phyloP scores from a whole-genome alignment of 1,140 invertebrate species.

The Latrodectus geometricus region DNA sequence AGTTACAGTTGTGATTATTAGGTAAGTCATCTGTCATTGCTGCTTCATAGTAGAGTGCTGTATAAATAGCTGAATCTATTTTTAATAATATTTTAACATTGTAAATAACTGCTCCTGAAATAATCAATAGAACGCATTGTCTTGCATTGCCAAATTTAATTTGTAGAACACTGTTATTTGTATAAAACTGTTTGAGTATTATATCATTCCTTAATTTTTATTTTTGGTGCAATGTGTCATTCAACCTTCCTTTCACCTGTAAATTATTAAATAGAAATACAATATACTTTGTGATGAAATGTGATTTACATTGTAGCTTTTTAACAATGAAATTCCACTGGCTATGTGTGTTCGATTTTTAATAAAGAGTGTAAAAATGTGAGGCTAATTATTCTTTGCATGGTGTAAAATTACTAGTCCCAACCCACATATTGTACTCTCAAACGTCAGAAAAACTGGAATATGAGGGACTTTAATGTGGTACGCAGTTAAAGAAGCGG shows the following conservation, averaged over 20 bases:
- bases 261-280: constrained; percentile 48
- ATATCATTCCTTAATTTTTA: constrained; percentile 12
- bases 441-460: too few species aligned
- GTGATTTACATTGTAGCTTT: constrained; percentile 61
- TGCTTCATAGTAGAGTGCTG: constrained; percentile 8
- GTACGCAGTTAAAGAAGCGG: too few species aligned
- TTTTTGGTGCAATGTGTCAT: constrained; percentile 44
- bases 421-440: too few species aligned
- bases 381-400: not conserved
- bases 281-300: constrained; percentile 61
- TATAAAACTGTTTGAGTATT: not conserved
- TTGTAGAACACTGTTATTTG: constrained; percentile 39
- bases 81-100: constrained; percentile 60
- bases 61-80: constrained; percentile 48
- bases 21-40: not conserved
- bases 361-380: constrained; percentile 36
- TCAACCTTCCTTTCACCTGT: constrained; percentile 57
- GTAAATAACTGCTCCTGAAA: constrained; percentile 51
- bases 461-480: too few species aligned
- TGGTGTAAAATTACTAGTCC: too few species aligned
- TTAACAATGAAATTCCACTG: constrained; percentile 60
- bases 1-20: not conserved
- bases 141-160: constrained; percentile 58
- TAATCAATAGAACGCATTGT: constrained; percentile 43
- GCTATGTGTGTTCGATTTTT: constrained; percentile 59